Conservation (phyloP, 30 jellyfish, hydroid and myxozoan species). For the Aurelia aurita region DNA sequence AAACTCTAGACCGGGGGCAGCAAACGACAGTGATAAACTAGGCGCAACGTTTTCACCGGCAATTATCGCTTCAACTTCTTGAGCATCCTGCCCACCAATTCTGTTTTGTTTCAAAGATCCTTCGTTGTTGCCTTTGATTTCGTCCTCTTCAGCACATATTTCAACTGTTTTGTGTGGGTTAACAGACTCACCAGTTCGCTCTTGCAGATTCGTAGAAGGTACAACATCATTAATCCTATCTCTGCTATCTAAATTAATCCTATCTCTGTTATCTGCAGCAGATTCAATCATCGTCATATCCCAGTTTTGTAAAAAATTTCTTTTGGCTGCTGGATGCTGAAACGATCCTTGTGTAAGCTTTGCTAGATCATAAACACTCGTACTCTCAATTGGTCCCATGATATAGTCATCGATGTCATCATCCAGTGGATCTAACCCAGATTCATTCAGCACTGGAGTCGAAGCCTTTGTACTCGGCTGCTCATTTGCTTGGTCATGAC, state of each 20-base stretch:
- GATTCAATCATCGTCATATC: constrained; percentile 41
- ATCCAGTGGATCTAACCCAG: not conserved
- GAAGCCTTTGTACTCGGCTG: not conserved
- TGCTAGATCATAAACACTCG: not conserved
- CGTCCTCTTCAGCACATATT: not conserved
- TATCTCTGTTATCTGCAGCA: not conserved
- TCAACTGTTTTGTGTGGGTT: not conserved
- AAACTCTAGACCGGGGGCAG: constrained; percentile 1
- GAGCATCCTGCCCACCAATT: too few species aligned
- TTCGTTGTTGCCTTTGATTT: not conserved
- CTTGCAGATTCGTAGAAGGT: constrained; percentile 3
- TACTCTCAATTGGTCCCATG: constrained; percentile 8
- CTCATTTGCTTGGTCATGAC: not conserved
- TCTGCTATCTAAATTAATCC: not conserved
- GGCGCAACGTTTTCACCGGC: not conserved
- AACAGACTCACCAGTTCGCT: not conserved
- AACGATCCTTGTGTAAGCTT: not conserved
- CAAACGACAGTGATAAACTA: not conserved
- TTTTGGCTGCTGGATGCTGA: not conserved
- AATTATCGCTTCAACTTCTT: not conserved
- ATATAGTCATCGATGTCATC: constrained; percentile 11
- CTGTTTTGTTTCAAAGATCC: not conserved
- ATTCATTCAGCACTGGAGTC: not conserved
- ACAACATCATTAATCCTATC: not conserved
- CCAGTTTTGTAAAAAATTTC: constrained; percentile 16